These are phyloP conservation scores for Maniola hyperantus DNA, from an alignment of 2,888 invertebrate species.

Conservation along the genomic window DNA sequence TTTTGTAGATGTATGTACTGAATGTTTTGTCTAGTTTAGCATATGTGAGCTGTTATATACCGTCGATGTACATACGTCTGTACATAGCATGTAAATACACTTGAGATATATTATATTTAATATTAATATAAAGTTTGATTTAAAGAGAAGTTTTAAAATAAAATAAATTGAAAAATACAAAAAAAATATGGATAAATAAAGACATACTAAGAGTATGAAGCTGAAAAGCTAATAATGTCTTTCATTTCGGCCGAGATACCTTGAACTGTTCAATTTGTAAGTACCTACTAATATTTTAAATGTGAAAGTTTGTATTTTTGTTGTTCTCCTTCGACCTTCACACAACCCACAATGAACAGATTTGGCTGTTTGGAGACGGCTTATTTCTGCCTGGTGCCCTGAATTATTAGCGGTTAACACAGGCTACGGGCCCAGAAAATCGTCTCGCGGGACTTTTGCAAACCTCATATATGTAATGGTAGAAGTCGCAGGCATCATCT, in stretches of 20 bases:
- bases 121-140: constrained; percentile 76
- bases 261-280: no score
- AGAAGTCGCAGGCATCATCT: no score
- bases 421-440: no score
- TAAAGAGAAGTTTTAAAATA: constrained; percentile 75
- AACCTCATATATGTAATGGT: no score
- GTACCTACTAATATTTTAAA: no score
- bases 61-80: constrained; percentile 59
- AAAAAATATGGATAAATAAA: constrained; percentile 75
- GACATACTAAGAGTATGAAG: constrained; percentile 80
- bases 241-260: constrained; percentile 55
- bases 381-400: no score
- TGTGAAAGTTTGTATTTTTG: no score
- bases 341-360: no score
- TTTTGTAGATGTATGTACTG: constrained; percentile 53
- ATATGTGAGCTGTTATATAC: constrained; percentile 35
- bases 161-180: constrained; percentile 67
- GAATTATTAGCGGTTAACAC: no score
- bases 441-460: no score
- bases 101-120: constrained; percentile 71
- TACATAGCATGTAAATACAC: constrained; percentile 78
- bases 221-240: constrained; percentile 69
- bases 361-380: no score
- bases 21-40: constrained; percentile 47
- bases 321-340: no score